Conservation (phyloP, 64 coral and sea anemone species). For the Montipora cactus region DNA sequence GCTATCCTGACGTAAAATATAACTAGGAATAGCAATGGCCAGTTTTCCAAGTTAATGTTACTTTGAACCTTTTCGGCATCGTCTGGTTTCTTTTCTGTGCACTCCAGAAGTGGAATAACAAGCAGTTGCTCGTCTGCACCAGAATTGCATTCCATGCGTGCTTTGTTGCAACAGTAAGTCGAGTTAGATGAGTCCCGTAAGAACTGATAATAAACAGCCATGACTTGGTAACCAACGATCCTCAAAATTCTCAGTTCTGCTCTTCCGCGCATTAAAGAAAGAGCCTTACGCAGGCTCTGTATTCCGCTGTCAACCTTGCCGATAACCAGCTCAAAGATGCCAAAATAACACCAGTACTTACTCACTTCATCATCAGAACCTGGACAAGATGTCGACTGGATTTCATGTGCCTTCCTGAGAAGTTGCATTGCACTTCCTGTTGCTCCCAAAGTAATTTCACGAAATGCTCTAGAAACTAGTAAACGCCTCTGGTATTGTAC, state of each 20-base stretch:
- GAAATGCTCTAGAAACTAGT: not conserved
- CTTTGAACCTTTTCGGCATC: not conserved
- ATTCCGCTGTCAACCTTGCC: not conserved
- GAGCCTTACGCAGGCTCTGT: not conserved
- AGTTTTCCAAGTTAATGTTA: not conserved
- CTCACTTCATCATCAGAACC: not conserved
- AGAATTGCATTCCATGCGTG: not conserved
- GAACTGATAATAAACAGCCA: not conserved
- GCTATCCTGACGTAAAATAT: not conserved
- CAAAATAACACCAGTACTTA: slow-evolving; percentile 1
- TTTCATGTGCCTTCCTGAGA: not conserved
- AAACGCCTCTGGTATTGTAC: not conserved
- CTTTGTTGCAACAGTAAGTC: not conserved
- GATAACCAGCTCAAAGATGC: not conserved
- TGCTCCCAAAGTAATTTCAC: not conserved
- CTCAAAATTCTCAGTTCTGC: not conserved
- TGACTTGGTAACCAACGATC: not conserved
- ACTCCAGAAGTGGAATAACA: not conserved
- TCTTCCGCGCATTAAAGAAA: not conserved
- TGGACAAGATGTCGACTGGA: not conserved
- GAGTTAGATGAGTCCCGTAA: not conserved
- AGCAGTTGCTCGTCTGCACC: not conserved
- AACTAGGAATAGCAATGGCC: not conserved
- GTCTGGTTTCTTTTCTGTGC: not conserved
- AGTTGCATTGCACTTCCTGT: not conserved